A percentile compares a stretch with the other conserved stretches of the same genome.
phyloP scores from a whole-genome alignment of 2,113 vertebrate species.

The Rostratula benghalensis region DNA sequence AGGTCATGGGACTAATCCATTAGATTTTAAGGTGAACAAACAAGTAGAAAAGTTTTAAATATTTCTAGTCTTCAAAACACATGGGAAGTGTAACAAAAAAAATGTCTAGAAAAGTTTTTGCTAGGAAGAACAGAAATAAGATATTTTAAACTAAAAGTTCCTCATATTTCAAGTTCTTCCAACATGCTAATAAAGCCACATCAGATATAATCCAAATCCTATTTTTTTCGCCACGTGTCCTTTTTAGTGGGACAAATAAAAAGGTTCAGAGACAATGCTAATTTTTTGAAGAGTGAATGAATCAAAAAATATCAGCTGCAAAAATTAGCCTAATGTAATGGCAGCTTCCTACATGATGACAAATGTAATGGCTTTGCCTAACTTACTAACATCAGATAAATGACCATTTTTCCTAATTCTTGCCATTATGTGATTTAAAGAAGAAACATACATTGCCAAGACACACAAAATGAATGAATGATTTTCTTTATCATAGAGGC shows the following conservation, averaged over 20 bases:
- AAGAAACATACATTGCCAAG: constrained; percentile 37
- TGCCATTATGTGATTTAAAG: constrained; percentile 23
- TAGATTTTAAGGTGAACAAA: not conserved
- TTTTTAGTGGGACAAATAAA: constrained; percentile 11
- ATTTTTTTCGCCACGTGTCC: not conserved
- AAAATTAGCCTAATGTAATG: not conserved
- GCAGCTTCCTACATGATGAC: constrained; percentile 17
- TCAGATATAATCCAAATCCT: not conserved
- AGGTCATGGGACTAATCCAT: not conserved
- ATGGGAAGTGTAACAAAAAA: not conserved
- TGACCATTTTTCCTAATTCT: constrained; percentile 33
- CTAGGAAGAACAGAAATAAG: not conserved
- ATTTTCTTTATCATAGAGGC: constrained; percentile 2
- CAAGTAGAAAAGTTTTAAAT: not conserved
- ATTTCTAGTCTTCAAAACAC: not conserved
- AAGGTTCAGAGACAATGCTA: not conserved
- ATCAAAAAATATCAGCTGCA: constrained; percentile 10
- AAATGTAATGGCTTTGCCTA: constrained; percentile 12
- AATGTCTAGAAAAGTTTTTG: not conserved
- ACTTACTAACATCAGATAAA: constrained; percentile 41
- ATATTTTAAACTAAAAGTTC: not conserved
- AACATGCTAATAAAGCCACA: not conserved
- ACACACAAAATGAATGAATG: constrained; percentile 24
- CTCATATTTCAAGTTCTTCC: not conserved
- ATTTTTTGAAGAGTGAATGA: constrained; percentile 5